Conservation (phyloP, 1,140 invertebrate genomes). For the Papilio aristodemus region DNA sequence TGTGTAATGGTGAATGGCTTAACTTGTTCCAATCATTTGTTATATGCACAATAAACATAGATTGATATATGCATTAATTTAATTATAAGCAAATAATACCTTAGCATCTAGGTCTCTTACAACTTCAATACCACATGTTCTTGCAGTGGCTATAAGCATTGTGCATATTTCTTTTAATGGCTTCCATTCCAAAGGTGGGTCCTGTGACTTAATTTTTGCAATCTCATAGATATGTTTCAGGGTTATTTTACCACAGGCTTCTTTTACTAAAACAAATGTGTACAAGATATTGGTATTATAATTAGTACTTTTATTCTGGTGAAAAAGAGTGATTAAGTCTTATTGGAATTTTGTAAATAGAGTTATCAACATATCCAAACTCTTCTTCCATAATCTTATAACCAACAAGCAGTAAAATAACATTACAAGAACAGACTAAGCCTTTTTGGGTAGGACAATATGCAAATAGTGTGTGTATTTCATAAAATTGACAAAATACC, state of each 20-base stretch:
- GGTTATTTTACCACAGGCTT: conserved; percentile 94
- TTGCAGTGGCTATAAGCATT: conserved; percentile 88
- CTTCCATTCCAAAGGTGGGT: conserved; percentile 83
- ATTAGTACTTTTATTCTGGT: neutral
- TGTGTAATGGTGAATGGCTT: too few species aligned
- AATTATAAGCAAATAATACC: too few species aligned
- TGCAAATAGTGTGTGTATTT: neutral
- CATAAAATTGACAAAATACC: conserved; percentile 37
- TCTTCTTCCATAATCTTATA: too few species aligned
- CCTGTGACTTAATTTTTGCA: conserved; percentile 94
- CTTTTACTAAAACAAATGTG: conserved; percentile 82
- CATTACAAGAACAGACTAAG: too few species aligned
- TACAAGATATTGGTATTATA: neutral
- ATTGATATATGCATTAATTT: too few species aligned
- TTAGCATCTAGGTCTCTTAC: conserved; percentile 89
- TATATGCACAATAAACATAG: neutral
- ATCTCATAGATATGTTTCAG: conserved; percentile 99
- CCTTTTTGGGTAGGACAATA: too few species aligned
- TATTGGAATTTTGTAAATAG: too few species aligned
- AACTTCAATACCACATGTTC: conserved; percentile 92
- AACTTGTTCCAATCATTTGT: neutral
- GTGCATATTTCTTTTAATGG: conserved; percentile 89
- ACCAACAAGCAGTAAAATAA: too few species aligned
- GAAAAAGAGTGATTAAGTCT: too few species aligned
- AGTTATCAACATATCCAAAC: too few species aligned